Evolutionary conservation across 2,113 vertebrate genomes (phyloP), one percentile per base, ranked within the genome.

Genomic region (Xiphophorus maculatus): DNA sequence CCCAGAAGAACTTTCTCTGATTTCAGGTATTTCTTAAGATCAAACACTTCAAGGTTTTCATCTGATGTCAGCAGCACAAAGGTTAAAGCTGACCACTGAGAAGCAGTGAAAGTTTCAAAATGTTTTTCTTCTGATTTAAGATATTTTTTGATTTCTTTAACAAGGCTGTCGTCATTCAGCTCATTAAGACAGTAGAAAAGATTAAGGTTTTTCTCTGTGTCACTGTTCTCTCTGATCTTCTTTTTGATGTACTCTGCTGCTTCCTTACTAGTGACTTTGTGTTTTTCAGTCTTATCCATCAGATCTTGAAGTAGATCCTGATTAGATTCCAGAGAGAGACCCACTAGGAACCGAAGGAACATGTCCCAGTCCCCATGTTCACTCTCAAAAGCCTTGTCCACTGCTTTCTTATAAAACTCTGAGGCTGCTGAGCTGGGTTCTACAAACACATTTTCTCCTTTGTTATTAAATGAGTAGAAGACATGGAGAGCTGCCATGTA

Each of bases 1-100:
- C 76, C 81, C 1, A 85, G 76, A 69, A 90, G 81, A 69, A 85
- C 87, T n/a, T 80, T 3, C 19, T 90, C 87, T 67, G 84, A 88
- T 1, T 84, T 85, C n/a, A 12, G 1, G 74, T 82, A 88, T 19
- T 85, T 85, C 71, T 88, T 88, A 1, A 90, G 66, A 74, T 87
- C 87, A 82, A 90, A 90, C 32, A 77, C 74, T n/a, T 84, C 84
- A 0, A 90, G 83, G 0, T 84, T 17, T 17, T 74, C 22, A 0
- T 87, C 76, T 66, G 81, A 88, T 0, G 79, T 88, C 63, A 88
- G 64, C 73, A 90, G 29, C 33, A 80, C 83, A 80, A 74, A 90
- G 1, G 63, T 80, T 66, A 90, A 74, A 67, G 87, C 81, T n/a
- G 83, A 83, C 87, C 87, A 90, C 65, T 84, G 48, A 5, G 80